Conservation (phyloP, 1,140 invertebrate species). For the Octopus bimaculoides region DNA sequence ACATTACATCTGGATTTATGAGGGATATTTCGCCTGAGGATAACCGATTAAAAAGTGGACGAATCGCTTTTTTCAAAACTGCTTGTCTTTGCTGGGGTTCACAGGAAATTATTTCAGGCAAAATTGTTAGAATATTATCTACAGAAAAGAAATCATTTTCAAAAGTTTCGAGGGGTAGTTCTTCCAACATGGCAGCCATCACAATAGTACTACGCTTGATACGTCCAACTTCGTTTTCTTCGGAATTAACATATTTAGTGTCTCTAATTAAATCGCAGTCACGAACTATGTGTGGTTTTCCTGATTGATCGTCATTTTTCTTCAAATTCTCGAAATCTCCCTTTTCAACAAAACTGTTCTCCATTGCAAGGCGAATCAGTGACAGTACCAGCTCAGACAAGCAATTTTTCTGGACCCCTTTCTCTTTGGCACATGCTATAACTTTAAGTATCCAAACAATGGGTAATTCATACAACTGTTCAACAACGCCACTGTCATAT, state of each 20-base stretch:
- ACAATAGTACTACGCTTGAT: slow-evolving; percentile 20
- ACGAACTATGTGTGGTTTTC: neutral
- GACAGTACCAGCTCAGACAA: slow-evolving; percentile 37
- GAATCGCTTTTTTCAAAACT: slow-evolving; percentile 39
- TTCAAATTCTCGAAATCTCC: slow-evolving; percentile 15
- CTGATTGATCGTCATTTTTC: neutral
- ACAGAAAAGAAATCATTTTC: slow-evolving; percentile 38
- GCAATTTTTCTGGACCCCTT: slow-evolving; percentile 31
- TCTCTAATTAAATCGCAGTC: slow-evolving; percentile 21
- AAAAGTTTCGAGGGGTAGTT: slow-evolving; percentile 44
- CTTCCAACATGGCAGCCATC: slow-evolving; percentile 40
- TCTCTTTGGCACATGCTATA: slow-evolving; percentile 32
- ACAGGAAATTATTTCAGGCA: slow-evolving; percentile 14
- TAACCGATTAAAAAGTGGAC: slow-evolving; percentile 42
- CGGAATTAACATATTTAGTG: slow-evolving; percentile 15
- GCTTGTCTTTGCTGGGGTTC: neutral
- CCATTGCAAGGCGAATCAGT: slow-evolving; percentile 35
- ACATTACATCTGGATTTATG: slow-evolving; percentile 44
- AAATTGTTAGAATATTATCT: slow-evolving; percentile 46
- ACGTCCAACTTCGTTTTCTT: slow-evolving; percentile 18
- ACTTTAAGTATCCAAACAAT: slow-evolving; percentile 44
- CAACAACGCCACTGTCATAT: slow-evolving; percentile 28
- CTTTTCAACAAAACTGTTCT: slow-evolving; percentile 27
- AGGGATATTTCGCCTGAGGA: slow-evolving; percentile 41
- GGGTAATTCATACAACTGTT: slow-evolving; percentile 34